Percentiles rank a stretch among this genome's conserved stretches.
phyloP scores from a whole-genome alignment of 2,113 vertebrate species.

The Zonotrichia leucophrys region DNA sequence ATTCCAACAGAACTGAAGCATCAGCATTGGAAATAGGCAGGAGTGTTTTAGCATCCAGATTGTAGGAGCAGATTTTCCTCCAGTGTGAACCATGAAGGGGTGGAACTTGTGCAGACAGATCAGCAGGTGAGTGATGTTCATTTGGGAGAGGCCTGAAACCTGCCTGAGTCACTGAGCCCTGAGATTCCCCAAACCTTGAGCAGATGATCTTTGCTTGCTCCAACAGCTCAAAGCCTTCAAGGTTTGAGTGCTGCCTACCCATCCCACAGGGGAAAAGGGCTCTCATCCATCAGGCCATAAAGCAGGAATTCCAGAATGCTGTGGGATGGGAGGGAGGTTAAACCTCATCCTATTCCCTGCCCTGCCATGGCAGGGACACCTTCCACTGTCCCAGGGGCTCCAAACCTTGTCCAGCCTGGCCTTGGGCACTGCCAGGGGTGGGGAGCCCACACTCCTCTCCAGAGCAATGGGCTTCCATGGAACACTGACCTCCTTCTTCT shows the following conservation, averaged over 20 bases:
- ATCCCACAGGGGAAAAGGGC: neutral
- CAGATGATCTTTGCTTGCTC: neutral
- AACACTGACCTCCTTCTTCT: neutral
- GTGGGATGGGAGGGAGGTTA: fast-evolving
- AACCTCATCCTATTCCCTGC: fast-evolving
- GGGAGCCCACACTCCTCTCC: fast-evolving
- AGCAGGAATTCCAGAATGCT: fast-evolving
- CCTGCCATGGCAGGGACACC: neutral
- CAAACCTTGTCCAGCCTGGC: fast-evolving
- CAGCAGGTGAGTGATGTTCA: neutral
- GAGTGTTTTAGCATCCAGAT: neutral
- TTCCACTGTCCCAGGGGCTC: fast-evolving
- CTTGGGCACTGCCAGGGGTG: fast-evolving
- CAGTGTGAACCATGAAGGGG: neutral
- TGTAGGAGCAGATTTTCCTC: neutral
- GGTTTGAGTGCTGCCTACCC: neutral
- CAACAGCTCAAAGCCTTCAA: neutral
- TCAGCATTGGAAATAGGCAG: neutral
- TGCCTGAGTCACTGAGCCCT: neutral
- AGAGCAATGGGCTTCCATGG: neutral
- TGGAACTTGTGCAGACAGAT: neutral
- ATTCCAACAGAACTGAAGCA: too few relatives aligned
- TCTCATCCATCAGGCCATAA: neutral
- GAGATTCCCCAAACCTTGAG: neutral
- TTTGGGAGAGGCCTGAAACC: neutral